Evolutionary conservation across 2,797 vertebrate species (phyloP).

Genomic region (Coilia nasus): DNA sequence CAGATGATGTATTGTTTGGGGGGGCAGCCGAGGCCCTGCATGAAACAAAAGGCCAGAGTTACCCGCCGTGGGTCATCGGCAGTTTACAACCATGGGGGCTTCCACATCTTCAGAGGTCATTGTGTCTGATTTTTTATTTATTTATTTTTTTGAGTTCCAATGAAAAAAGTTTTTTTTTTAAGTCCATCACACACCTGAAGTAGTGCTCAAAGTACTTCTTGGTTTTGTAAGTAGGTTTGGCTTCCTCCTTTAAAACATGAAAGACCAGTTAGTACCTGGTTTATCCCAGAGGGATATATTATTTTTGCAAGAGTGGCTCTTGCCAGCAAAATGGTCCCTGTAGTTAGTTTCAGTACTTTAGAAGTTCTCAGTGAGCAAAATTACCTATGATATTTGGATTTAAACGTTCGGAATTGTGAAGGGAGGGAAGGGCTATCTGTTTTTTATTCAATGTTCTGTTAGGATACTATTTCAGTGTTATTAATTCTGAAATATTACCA

Average conservation of each 20-base stretch:
- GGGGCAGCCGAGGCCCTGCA: background rate
- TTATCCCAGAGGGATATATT: background rate
- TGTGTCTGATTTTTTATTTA: background rate
- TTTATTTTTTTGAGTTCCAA: background rate
- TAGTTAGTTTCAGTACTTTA: background rate
- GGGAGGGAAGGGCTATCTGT: background rate
- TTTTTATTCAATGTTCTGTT: background rate
- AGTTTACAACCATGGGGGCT: background rate
- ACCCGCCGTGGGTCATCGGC: background rate
- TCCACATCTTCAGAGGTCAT: background rate
- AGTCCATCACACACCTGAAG: background rate
- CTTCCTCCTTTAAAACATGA: background rate
- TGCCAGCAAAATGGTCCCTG: background rate
- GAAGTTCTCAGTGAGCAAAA: background rate
- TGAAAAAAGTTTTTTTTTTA: background rate
- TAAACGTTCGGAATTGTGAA: background rate
- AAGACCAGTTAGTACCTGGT: background rate
- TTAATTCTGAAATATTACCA: background rate
- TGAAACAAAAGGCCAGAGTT: constrained; percentile 23
- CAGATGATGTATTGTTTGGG: background rate
- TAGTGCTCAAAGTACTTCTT: background rate
- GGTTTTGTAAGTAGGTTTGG: background rate
- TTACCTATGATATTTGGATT: background rate
- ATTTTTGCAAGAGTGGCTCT: background rate
- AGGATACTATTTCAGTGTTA: background rate